Evolutionary conservation across 2,888 invertebrate species (phyloP).

Genomic region (Xanthorhoe designata): DNA sequence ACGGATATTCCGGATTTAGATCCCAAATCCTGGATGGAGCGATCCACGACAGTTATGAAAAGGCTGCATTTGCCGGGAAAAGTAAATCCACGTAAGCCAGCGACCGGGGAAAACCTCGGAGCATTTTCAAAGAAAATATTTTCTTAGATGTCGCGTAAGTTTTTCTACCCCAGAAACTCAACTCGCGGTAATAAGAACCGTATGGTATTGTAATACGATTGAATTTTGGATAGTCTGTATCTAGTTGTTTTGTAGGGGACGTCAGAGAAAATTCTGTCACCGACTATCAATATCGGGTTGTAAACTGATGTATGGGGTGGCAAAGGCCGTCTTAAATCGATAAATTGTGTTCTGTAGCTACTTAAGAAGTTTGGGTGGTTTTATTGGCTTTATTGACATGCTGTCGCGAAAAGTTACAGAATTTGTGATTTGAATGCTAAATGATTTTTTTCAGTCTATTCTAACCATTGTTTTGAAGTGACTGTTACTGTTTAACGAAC

Average conservation of each 20-base stretch:
- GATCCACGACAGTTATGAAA: conserved; percentile 80
- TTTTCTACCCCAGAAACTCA: conserved; percentile 54
- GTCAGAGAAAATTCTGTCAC: conserved; percentile 71
- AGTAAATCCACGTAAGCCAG: conserved; percentile 71
- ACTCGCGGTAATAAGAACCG: conserved; percentile 32
- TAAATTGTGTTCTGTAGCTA: conserved; percentile 76
- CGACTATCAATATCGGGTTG: conserved; percentile 80
- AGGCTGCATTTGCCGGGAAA: conserved; percentile 66
- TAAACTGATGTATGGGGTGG: conserved; percentile 81
- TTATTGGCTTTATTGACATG: conserved; percentile 79
- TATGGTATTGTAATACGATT: conserved; percentile 48
- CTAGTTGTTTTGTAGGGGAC: conserved; percentile 58
- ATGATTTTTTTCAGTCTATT: conserved; percentile 19
- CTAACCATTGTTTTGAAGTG: conserved; percentile 2
- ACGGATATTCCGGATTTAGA: conserved; percentile 67
- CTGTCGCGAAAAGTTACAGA: conserved; percentile 61
- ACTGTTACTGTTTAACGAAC: no score
- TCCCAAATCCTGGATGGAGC: conserved; percentile 70
- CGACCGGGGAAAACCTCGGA: conserved; percentile 70
- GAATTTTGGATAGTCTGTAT: conserved; percentile 28
- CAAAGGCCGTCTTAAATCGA: conserved; percentile 77
- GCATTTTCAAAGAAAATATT: conserved; percentile 74
- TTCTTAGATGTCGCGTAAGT: conserved; percentile 71
- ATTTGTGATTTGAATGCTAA: conserved; percentile 31
- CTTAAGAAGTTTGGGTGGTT: conserved; percentile 74